phyloP scores from a whole-genome alignment of 1,140 invertebrate species.

The Zaprionus capensis region DNA sequence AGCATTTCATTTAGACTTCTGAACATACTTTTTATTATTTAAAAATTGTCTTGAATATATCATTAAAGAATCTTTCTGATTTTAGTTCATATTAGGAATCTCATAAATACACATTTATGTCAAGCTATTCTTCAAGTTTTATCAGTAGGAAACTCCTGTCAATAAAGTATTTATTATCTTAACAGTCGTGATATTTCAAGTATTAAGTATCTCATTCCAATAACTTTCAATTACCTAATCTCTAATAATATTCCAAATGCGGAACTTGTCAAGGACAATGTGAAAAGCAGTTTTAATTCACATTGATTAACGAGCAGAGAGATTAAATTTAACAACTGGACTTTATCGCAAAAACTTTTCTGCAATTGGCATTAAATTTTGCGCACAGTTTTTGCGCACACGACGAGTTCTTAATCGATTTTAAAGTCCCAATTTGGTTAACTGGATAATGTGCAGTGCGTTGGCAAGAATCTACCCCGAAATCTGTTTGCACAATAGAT shows the following conservation, averaged over 20 bases:
- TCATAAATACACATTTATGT: too few species aligned
- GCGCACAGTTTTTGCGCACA: neutral
- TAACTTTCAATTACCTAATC: too few species aligned
- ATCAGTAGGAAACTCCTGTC: neutral
- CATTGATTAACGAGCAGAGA: neutral
- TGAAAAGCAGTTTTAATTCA: neutral
- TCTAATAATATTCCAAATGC: neutral
- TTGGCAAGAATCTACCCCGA: neutral
- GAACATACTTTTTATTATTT: too few species aligned
- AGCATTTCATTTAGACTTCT: too few species aligned
- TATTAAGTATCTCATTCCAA: neutral
- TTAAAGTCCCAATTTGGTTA: neutral
- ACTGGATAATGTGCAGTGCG: neutral
- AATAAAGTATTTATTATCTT: too few species aligned
- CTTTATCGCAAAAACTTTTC: neutral
- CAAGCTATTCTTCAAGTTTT: neutral
- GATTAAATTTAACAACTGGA: constrained; percentile 3
- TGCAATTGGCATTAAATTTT: neutral
- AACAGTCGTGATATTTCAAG: neutral
- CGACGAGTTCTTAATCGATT: neutral
- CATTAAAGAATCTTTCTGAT: too few species aligned
- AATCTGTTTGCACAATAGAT: neutral
- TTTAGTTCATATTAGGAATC: too few species aligned
- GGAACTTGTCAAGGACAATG: neutral
- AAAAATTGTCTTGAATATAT: too few species aligned